Percentiles rank a stretch among this genome's conserved stretches.
Evolutionary conservation across 2,888 invertebrate species (phyloP).

Genomic region (Drosophila paranaensis): DNA sequence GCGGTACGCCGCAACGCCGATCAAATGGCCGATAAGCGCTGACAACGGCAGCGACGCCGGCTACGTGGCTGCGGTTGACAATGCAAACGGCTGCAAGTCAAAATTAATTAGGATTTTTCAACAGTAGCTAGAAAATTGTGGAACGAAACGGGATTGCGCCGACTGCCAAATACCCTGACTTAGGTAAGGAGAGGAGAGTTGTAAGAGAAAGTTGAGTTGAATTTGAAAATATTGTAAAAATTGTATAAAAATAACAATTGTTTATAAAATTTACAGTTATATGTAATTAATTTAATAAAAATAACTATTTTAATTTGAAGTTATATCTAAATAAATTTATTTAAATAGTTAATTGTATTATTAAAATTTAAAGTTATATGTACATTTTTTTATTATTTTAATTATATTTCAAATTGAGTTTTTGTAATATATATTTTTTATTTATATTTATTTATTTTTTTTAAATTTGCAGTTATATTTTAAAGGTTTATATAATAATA

Average conservation of each 20-base stretch:
- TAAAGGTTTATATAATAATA: no score
- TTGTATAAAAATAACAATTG: no score
- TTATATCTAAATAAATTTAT: no score
- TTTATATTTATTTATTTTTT: no score
- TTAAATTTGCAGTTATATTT: no score
- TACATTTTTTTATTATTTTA: not conserved
- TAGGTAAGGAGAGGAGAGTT: not conserved
- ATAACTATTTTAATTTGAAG: no score
- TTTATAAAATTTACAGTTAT: not conserved
- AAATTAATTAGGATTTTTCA: slow-evolving; percentile 80
- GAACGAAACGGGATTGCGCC: not conserved
- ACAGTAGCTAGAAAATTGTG: slow-evolving; percentile 32
- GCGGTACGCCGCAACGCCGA: slow-evolving; percentile 75
- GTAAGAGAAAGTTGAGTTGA: not conserved
- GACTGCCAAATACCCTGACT: slow-evolving; percentile 21
- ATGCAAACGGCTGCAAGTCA: slow-evolving; percentile 78
- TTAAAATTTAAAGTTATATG: no score
- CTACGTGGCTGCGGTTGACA: slow-evolving; percentile 71
- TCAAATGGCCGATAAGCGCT: slow-evolving; percentile 74
- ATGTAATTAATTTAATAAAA: not conserved
- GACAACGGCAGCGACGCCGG: slow-evolving; percentile 37
- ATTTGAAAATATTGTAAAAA: no score
- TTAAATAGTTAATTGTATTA: no score
- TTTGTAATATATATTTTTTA: no score
- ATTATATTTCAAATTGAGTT: no score